Conservation (phyloP, 1,140 invertebrate genomes). For the Euura lappo region DNA sequence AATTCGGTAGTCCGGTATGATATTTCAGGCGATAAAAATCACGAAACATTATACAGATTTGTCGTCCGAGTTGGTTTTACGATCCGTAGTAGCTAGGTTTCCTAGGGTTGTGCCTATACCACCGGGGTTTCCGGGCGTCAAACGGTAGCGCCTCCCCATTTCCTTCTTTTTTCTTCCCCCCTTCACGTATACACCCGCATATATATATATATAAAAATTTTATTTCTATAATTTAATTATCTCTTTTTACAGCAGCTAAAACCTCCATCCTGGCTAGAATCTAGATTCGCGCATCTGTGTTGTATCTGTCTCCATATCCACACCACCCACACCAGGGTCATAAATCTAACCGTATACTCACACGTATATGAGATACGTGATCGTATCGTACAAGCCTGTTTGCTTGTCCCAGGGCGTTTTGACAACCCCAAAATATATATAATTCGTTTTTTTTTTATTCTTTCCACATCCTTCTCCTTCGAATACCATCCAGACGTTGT, state of each 20-base stretch:
- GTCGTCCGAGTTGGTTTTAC: slow-evolving; percentile 56
- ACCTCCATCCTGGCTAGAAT: not conserved
- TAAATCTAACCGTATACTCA: not conserved
- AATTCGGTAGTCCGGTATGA: not conserved
- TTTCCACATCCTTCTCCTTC: not conserved
- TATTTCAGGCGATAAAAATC: slow-evolving; percentile 50
- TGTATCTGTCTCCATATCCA: too few relatives aligned
- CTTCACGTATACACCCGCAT: not conserved
- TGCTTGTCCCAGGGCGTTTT: not conserved
- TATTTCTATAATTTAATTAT: slow-evolving; percentile 57
- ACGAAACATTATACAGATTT: slow-evolving; percentile 57
- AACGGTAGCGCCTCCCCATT: not conserved
- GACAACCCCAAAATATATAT: not conserved
- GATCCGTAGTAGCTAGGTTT: slow-evolving; percentile 48
- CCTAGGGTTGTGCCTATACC: not conserved
- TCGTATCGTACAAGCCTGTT: not conserved
- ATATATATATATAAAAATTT: slow-evolving; percentile 21
- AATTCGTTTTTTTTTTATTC: not conserved
- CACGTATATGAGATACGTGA: not conserved
- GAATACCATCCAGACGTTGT: not conserved
- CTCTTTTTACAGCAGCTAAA: slow-evolving; percentile 41
- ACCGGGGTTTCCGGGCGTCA: not conserved
- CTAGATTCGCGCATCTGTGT: not conserved
- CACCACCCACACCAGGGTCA: not conserved
- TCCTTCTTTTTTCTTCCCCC: not conserved